Conservation (phyloP, 2,113 vertebrate genomes). For the Campylomormyrus tamandua region DNA sequence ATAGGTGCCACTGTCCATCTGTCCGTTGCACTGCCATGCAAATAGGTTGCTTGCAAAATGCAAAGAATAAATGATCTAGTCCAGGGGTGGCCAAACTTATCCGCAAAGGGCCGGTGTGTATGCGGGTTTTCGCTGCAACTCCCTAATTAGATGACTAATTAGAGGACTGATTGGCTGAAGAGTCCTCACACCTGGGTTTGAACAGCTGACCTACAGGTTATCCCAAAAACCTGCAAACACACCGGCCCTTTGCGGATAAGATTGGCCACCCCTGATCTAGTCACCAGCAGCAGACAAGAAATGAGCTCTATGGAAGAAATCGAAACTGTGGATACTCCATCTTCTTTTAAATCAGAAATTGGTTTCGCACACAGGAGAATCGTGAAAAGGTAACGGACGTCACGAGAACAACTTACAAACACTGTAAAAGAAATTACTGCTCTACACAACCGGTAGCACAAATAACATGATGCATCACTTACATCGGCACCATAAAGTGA, state of each 20-base stretch:
- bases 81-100: neutral
- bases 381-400: neutral
- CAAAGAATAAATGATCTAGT: neutral
- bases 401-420: neutral
- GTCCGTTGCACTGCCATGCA: neutral
- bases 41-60: neutral
- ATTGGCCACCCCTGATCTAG: neutral
- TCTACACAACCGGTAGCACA: neutral
- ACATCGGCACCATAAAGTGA: neutral
- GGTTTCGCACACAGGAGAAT: neutral
- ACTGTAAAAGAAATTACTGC: neutral
- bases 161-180: too few relatives aligned
- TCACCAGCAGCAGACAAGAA: neutral
- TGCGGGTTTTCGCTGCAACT: too few relatives aligned
- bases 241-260: too few relatives aligned
- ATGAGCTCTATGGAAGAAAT: neutral
- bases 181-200: too few relatives aligned
- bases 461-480: neutral
- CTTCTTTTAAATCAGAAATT: neutral
- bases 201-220: too few relatives aligned
- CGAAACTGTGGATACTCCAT: neutral
- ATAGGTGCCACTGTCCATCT: neutral
- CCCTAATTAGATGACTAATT: too few relatives aligned
- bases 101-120: too few relatives aligned
- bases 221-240: too few relatives aligned